phyloP scores from a whole-genome alignment of 2,797 vertebrate genomes.

The Pelodytes ibericus region DNA sequence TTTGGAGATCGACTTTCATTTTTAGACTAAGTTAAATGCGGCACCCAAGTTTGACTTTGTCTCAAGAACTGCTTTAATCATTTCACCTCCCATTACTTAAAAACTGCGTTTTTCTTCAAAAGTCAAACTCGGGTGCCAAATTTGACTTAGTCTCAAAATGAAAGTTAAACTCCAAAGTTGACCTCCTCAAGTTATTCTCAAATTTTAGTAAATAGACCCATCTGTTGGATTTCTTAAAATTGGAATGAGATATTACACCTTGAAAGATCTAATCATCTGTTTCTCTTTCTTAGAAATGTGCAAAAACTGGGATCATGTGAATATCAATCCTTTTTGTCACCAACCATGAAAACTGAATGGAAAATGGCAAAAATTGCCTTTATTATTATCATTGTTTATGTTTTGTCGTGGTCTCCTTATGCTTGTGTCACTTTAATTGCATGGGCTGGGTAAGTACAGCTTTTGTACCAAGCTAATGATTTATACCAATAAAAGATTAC shows the following conservation, averaged over 20 bases:
- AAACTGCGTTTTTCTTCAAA: no score
- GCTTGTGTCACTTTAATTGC: constrained; percentile 87
- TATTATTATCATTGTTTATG: constrained; percentile 83
- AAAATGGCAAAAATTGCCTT: constrained; percentile 89
- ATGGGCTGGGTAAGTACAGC: constrained; percentile 82
- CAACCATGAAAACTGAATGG: constrained; percentile 83
- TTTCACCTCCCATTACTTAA: no score
- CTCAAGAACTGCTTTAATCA: no score
- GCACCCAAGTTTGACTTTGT: no score
- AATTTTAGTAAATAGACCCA: no score
- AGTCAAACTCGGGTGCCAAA: no score
- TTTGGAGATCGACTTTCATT: no score
- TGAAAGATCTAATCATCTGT: background rate
- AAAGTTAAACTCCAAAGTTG: no score
- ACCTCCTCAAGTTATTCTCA: no score
- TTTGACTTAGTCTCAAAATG: no score
- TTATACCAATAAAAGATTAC: background rate
- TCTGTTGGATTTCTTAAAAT: no score
- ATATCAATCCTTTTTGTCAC: constrained; percentile 71
- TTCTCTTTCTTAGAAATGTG: constrained; percentile 70
- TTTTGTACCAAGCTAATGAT: background rate
- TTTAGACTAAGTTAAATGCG: no score
- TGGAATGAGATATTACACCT: background rate
- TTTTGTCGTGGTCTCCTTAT: constrained; percentile 87
- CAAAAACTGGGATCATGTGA: constrained; percentile 79